Evolutionary conservation across 2,888 invertebrate species (phyloP).

Genomic region (Rotaria sp.): DNA sequence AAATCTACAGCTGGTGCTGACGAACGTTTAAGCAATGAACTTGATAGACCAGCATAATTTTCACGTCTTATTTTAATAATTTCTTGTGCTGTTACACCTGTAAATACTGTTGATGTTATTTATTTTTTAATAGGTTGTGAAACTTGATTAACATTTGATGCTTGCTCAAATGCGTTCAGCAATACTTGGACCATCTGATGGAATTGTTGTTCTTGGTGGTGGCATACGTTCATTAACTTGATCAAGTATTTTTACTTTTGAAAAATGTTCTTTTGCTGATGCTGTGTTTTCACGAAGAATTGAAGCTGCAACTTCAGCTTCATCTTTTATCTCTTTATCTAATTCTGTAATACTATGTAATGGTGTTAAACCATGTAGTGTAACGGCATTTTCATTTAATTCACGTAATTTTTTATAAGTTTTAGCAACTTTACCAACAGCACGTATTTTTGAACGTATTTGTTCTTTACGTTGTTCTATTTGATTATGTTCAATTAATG

Average conservation of each 20-base stretch:
- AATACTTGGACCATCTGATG: background rate
- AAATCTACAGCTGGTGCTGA: background rate
- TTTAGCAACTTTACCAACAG: conserved; percentile 78
- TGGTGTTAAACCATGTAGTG: background rate
- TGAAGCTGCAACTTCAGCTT: background rate
- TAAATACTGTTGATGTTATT: background rate
- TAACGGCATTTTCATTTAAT: background rate
- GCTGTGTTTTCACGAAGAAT: background rate
- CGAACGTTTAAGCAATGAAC: too few species aligned
- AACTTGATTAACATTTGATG: background rate
- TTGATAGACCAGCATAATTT: background rate
- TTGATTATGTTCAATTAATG: conserved; percentile 62
- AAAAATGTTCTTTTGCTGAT: background rate
- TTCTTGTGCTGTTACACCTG: background rate
- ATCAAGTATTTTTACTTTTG: background rate
- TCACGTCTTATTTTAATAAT: background rate
- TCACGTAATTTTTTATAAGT: background rate
- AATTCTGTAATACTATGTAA: background rate
- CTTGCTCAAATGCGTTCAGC: background rate
- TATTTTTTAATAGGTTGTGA: background rate
- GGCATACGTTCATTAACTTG: conserved; percentile 21
- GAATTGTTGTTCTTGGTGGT: background rate
- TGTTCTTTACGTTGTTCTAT: conserved; percentile 63
- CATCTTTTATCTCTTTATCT: background rate
- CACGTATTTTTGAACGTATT: conserved; percentile 59